Percentiles rank a stretch among this genome's conserved stretches.
Evolutionary conservation across 2,888 invertebrate genomes (phyloP).

Genomic region (Pyrocoelia pectoralis): DNA sequence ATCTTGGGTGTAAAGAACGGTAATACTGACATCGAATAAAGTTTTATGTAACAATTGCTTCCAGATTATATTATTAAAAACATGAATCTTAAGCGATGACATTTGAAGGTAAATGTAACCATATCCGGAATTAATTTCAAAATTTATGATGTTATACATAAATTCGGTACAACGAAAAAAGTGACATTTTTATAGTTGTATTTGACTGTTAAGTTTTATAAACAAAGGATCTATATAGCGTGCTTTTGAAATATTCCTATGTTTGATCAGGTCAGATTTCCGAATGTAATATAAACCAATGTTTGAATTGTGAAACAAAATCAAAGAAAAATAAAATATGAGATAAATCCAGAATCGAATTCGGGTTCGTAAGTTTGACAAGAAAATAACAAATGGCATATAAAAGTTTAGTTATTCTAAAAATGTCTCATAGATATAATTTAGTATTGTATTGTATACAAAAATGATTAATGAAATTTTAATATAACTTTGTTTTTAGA

Average conservation of each 20-base stretch:
- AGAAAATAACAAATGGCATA: constrained; percentile 9
- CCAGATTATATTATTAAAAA: no score
- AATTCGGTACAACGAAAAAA: neutral
- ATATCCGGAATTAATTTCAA: no score
- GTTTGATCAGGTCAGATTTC: constrained; percentile 16
- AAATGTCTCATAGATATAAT: neutral
- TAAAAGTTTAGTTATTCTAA: constrained; percentile 7
- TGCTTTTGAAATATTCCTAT: constrained; percentile 6
- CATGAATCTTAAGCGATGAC: no score
- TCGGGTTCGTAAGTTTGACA: constrained; percentile 5
- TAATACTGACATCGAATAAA: no score
- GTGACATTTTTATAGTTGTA: constrained; percentile 9
- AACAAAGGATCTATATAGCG: neutral
- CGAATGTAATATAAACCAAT: constrained; percentile 17
- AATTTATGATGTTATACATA: neutral
- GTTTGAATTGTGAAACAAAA: constrained; percentile 13
- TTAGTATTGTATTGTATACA: neutral
- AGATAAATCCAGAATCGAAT: neutral
- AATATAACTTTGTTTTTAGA: neutral
- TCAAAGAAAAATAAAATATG: constrained; percentile 13
- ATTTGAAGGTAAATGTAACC: no score
- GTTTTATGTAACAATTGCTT: no score
- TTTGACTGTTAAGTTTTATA: constrained; percentile 2
- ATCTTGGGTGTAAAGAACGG: no score
- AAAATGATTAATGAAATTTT: neutral